These are phyloP conservation scores for Xenopus borealis DNA, from an alignment of 2,113 vertebrate genomes.

Conservation along the genomic window DNA sequence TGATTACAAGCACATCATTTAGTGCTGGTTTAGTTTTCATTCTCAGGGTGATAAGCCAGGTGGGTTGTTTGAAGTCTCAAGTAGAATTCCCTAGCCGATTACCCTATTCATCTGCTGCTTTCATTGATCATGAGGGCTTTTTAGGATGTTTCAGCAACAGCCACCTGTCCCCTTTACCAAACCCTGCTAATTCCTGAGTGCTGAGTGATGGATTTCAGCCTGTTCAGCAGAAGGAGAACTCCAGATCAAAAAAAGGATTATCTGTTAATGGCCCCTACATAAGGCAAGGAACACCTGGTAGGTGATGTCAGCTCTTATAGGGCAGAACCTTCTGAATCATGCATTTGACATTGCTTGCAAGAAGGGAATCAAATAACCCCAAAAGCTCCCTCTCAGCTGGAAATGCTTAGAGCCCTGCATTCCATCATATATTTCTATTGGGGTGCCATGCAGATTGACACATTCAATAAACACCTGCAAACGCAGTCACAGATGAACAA, in stretches of 20 bases:
- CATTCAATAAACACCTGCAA: constrained; percentile 6
- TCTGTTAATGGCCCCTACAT: constrained; percentile 11
- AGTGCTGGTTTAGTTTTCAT: too few species aligned
- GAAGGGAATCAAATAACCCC: constrained; percentile 13
- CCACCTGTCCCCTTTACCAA: constrained; percentile 7
- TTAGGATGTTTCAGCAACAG: constrained; percentile 25
- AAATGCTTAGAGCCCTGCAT: neutral
- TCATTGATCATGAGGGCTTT: constrained; percentile 6
- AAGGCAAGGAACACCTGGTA: constrained; percentile 35
- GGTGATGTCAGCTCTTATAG: constrained; percentile 30
- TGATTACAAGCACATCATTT: too few species aligned
- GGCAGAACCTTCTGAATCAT: constrained; percentile 19
- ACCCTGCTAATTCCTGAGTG: constrained; percentile 22
- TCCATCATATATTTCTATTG: constrained; percentile 7
- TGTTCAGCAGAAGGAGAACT: constrained; percentile 3
- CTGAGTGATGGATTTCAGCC: constrained; percentile 32
- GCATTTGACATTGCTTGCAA: constrained; percentile 4
- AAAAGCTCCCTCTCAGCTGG: constrained; percentile 15
- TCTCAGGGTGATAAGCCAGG: constrained; percentile 11
- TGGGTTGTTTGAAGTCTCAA: constrained; percentile 34
- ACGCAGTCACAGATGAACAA: neutral
- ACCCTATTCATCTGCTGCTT: constrained; percentile 8
- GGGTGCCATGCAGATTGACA: neutral
- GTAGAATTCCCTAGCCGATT: constrained; percentile 12
- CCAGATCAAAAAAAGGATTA: neutral